Evolutionary conservation across 2,113 vertebrate species (phyloP), one percentile per base, ranked within the genome.

Genomic region (Onychostruthus taczanowskii): DNA sequence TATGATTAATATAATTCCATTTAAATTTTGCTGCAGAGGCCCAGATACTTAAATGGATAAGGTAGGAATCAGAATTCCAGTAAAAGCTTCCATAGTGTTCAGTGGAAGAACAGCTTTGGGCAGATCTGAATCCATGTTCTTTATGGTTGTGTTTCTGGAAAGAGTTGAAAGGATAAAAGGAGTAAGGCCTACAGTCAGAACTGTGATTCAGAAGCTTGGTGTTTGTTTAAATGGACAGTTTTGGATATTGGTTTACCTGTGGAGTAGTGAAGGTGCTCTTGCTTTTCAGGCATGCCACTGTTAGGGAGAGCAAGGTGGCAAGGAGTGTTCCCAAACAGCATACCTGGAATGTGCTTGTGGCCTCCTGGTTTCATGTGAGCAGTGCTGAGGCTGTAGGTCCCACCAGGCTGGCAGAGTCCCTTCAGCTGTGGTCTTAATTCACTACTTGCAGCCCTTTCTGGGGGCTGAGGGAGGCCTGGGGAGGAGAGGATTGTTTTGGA

Each of bases 321-420:
- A 69, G 7, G 62, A 27, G n/a, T 20, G 23, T 2, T 35, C 63
- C 27, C 68, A 86, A 1, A 23, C 4, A 30, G 39, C 52, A 5
- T 11, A 12, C 11, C 55, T 33, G 31, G 16, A 28, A 39, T 0
- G 1, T 33, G 61, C 31, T 31, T 1, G 0, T 68, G 64, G 28
- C 12, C 44, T 63, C 35, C 26, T 30, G 10, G 8, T 17, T 22
- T 12, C 43, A 6, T 0, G 1, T 27, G 28, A 78, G 49, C 28
- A 11, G 37, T 19, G 50, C 55, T 66, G 43, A 77, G 76, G 55
- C 37, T 73, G 59, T 19, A 74, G 11, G 59, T 63, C 10, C 19
- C 23, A 8, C 27, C 68, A 58, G 86, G 63, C 79, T 28, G 1
- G 0, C 30, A 13, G 35, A 30, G 24, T 49, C 77, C 66, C 31